Base-by-base conservation (phyloP, 2,888 invertebrate species). In the Globia sparganii region DNA sequence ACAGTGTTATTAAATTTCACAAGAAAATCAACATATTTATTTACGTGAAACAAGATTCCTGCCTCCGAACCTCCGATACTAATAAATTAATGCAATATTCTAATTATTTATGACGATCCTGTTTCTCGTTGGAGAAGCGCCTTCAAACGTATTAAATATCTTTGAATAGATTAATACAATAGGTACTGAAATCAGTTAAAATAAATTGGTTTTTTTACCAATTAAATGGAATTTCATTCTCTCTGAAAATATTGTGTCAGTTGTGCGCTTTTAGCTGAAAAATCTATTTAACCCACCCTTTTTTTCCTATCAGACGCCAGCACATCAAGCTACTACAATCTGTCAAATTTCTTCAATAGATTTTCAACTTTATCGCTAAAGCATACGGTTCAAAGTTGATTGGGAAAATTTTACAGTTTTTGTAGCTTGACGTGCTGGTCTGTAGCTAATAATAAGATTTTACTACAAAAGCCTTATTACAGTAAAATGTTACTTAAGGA, bases 81-180 rank as follows among this genome's bases (percentile, higher is more conserved):
- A 74, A 78, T 82, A 64, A 82, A 75, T 82, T 78, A 82, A 75
- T 83, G 72, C 58, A 78, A 77, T 70, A 76, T 75, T 74, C 49
- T 77, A 68, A 75, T 83, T 82, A 77, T 70, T 77, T 77, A 65
- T 72, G 68, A 85, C 74, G 81, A 73, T 82, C 74, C 69, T 18
- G 28, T 81, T 75, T 72, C 86, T 59, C n/a, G 49, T 31, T 70
- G 8, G 67, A 21, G 70, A 49, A 64, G 65, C 37, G 56, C 15
- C 66, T 80, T 61, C 37, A 31, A 56, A 56, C 15, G 72, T 72
- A 75, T 80, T 61, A 58, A 85, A 85, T 80, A 31, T 59, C 71
- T 72, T 75, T 61, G 13, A 72, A 80, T 58, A 69, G 46, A 71
- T 74, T 68, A 69, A 70, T 61, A 66, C 15, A 59, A 64, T 15